Evolutionary conservation across 1,140 invertebrate species (phyloP), one percentile per base, ranked within the genome.

Genomic region (Tenebrio molitor): DNA sequence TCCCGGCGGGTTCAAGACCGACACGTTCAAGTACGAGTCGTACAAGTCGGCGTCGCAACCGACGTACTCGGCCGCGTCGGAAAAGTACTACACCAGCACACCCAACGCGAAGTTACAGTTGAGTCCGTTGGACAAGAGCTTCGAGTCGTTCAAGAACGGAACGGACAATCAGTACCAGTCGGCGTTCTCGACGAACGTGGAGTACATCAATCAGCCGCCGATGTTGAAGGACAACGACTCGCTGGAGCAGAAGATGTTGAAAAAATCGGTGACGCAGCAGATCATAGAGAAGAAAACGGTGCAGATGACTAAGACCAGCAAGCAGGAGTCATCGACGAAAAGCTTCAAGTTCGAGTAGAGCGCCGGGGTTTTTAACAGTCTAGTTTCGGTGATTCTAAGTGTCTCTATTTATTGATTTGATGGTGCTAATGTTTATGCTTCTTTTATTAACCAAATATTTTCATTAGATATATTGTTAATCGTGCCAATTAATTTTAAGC

Each of bases 231-330:
- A 86, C 17, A 80, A 75, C n/a, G 82, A 85, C 6, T 78, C 78
- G 1, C 64, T 85, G 2, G 86, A 87, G 42, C 85, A 87, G 64
- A 84, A 83, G 66, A 85, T 81, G 80, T 77, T 84, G 12, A 87
- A 87, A 42, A 85, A 87, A 53, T 86, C 86, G 0, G 81, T 83
- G 39, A 86, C 82, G 14, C 84, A 87, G 69, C 86, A 86, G 68
- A 82, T 86, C 7, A 84, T 84, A 6, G 86, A 87, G 70, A 86
- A 86, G 69, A 86, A 85, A 71, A 86, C 85, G 1, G 80, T 86
- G 1, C 85, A 85, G 0, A 86, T 81, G 78, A 84, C 83, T 4
- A 83, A 80, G 53, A 83, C 83, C 3, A 85, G 81, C 72, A 84
- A 85, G 65, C 84, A 86, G 46, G 86, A 87, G 69, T 84, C 84